Conservation (phyloP, 2,888 invertebrate genomes). For the Cetonia aurata region DNA sequence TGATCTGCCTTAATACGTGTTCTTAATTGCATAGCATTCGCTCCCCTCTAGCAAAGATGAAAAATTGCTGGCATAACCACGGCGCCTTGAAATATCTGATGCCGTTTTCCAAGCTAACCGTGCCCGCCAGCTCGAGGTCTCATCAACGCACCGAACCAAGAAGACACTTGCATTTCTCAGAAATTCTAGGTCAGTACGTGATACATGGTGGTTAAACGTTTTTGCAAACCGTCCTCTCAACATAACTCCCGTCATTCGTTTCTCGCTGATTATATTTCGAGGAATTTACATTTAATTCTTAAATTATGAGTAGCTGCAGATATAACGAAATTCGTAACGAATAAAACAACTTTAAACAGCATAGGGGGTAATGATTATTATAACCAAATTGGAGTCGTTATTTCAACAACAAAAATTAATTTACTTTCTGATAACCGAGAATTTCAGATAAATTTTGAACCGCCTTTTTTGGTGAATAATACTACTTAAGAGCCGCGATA, state of each 20-base stretch:
- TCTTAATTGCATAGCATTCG: constrained; percentile 29
- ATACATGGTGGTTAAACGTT: background rate
- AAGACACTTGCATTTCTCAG: constrained; percentile 26
- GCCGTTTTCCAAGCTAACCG: constrained; percentile 13
- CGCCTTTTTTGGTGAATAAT: background rate
- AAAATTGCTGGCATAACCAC: constrained; percentile 31
- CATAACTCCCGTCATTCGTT: background rate
- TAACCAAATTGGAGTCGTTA: no score
- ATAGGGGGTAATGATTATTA: no score
- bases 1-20: constrained; percentile 9
- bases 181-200: constrained; percentile 21
- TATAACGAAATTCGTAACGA: no score
- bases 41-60: constrained; percentile 18
- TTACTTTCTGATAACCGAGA: background rate
- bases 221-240: constrained; percentile 5
- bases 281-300: no score
- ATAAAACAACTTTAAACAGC: no score
- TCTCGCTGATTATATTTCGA: background rate
- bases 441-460: constrained; percentile 19
- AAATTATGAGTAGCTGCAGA: no score
- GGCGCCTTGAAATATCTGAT: constrained; percentile 40
- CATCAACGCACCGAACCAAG: background rate
- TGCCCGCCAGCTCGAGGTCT: background rate
- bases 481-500: no score
- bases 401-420: no score